A percentile compares a stretch with the other conserved stretches of the same genome.
Evolutionary conservation across 2,797 vertebrate genomes (phyloP).

Genomic region (Clamator glandarius): DNA sequence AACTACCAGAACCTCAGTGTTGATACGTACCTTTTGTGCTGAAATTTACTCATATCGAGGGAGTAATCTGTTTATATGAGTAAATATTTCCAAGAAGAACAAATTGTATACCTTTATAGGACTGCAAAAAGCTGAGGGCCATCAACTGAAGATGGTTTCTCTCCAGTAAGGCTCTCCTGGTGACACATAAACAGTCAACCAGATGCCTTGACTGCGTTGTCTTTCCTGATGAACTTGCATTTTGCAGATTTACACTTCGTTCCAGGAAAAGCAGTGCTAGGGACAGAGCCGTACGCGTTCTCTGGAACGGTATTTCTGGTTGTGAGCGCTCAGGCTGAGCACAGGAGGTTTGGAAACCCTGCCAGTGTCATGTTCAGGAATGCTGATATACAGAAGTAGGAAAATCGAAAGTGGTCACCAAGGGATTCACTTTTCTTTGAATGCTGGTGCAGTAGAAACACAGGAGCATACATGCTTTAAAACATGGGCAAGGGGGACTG

Average conservation of each 20-base stretch:
- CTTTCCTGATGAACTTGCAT: background rate
- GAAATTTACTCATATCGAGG: background rate
- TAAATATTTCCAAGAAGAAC: conserved; percentile 14
- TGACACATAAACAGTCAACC: background rate
- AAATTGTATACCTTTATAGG: background rate
- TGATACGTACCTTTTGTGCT: background rate
- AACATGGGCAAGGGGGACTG: background rate
- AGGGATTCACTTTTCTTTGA: background rate
- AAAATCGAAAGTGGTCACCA: background rate
- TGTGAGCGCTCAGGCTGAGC: background rate
- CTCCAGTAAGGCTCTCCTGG: background rate
- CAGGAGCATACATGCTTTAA: background rate
- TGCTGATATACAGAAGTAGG: background rate
- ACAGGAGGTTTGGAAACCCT: background rate
- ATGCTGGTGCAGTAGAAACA: background rate
- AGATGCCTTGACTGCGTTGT: background rate
- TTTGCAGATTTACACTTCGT: background rate
- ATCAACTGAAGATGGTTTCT: background rate
- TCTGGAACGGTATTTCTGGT: background rate
- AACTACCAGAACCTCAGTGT: background rate
- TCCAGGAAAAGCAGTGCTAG: background rate
- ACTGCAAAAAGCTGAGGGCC: background rate
- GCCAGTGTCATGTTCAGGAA: background rate
- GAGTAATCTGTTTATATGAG: conserved; percentile 19
- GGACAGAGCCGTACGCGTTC: background rate